phyloP scores from a whole-genome alignment of 2,888 invertebrate genomes.

The Aleiodes leptofemur region DNA sequence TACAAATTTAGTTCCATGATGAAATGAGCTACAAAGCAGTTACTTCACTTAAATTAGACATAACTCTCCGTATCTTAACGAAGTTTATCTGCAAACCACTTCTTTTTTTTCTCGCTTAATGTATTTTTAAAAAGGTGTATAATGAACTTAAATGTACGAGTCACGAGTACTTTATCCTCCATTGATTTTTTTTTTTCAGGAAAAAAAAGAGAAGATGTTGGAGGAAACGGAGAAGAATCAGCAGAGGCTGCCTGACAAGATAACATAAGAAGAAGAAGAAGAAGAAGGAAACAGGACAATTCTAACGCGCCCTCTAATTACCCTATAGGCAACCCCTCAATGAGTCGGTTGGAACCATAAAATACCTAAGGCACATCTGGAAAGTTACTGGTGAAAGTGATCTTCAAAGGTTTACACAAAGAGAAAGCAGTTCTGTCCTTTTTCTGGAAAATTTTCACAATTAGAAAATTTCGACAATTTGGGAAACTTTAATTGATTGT shows the following conservation, averaged over 20 bases:
- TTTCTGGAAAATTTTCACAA: conserved; percentile 1
- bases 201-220: background rate
- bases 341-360: conserved; percentile 47
- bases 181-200: conserved; percentile 15
- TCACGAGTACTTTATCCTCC: conserved; percentile 54
- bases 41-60: background rate
- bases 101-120: conserved; percentile 56
- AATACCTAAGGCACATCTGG: conserved; percentile 53
- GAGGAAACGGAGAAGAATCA: conserved; percentile 58
- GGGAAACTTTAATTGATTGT: no score
- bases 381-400: conserved; percentile 53
- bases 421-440: conserved; percentile 49
- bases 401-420: conserved; percentile 38
- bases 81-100: conserved; percentile 50
- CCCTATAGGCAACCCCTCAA: conserved; percentile 64
- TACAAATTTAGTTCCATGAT: background rate
- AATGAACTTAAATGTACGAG: conserved; percentile 52
- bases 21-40: background rate
- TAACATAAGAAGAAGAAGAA: conserved; percentile 54
- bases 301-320: conserved; percentile 73
- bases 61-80: conserved; percentile 8
- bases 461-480: background rate
- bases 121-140: conserved; percentile 64
- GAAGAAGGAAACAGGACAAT: conserved; percentile 47
- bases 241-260: conserved; percentile 59